Conservation (phyloP, 1,140 invertebrate species). For the Trichonephila clavata region DNA sequence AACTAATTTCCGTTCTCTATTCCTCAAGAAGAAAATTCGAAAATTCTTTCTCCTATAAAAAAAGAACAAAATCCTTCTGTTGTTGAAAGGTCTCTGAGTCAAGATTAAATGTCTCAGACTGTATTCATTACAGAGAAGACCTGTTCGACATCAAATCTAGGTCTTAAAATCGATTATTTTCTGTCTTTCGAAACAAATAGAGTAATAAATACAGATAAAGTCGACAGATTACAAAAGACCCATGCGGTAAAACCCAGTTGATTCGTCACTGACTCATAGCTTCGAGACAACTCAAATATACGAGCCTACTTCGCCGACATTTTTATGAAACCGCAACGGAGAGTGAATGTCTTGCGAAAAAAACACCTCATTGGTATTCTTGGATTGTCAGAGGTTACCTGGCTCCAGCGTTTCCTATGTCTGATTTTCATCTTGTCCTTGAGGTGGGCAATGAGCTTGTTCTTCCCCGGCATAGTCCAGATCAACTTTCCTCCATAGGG, state of each 20-base stretch:
- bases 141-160: too few species aligned
- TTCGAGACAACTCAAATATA: neutral
- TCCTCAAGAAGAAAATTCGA: too few species aligned
- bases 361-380: conserved; percentile 9
- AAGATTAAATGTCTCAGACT: too few species aligned
- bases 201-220: too few species aligned
- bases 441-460: conserved; percentile 97
- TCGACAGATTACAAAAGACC: neutral
- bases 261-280: neutral
- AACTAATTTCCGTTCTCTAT: too few species aligned
- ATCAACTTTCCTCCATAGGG: conserved; percentile 97
- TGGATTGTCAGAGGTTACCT: conserved; percentile 66
- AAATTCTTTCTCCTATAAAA: too few species aligned
- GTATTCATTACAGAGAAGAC: too few species aligned
- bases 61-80: too few species aligned
- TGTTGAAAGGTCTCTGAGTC: too few species aligned
- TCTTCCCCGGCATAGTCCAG: conserved; percentile 98
- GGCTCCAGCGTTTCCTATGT: conserved; percentile 81
- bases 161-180: too few species aligned
- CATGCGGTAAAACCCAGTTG: neutral
- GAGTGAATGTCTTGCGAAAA: neutral
- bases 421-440: conserved; percentile 98
- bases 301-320: neutral
- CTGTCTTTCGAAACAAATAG: too few species aligned
- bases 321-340: neutral